Base-by-base conservation (phyloP, 1,140 invertebrate genomes). In the Hyles euphorbiae region DNA sequence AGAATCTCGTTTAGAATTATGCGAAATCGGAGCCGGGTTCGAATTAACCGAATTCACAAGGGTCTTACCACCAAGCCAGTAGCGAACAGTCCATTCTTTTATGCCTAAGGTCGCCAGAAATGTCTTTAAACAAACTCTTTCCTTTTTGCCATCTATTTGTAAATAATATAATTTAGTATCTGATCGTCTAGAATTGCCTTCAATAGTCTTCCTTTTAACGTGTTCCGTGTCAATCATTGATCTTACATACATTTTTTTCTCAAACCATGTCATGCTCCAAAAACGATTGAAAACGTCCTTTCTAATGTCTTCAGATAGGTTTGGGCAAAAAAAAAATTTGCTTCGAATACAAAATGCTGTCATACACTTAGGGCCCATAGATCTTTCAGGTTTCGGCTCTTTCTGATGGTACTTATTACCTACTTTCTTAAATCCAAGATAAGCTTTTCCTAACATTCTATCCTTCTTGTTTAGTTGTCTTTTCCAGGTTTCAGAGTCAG, bases 51-150 rank as follows among this genome's bases (percentile, higher is more conserved):
- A 36, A 52, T 34, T 36, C 32, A 34, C 50, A 52, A 34, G 32
- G n/a, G 33, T 54, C 12, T 54, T 54, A n/a, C 54, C 61, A 34
- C 63, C 62, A 45, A 73, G 46, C 70, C 70, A 73, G 34, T 70
- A 70, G 7, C 70, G 54, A 32, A 73, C 61, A 10, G 70, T 66
- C 63, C 65, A 66, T 40, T 73, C 67, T 53, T 73, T 73, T 59
- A 73, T 67, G 12, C 36, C 36, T 36, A 36, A 36, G 36, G 36
- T 36, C 36, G 36, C 50, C 32, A 52, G 34, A n/a, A n/a, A n/a
- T n/a, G n/a, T n/a, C n/a, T n/a, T n/a, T n/a, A n/a, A n/a, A n/a
- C n/a, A n/a, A n/a, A n/a, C n/a, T n/a, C n/a, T n/a, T n/a, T n/a
- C n/a, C n/a, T n/a, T n/a, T n/a, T n/a, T n/a, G n/a, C n/a, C n/a